Percentiles rank a stretch among this genome's conserved stretches.
Conservation (phyloP, 2,888 invertebrate genomes). For the Tortrix viridana region DNA sequence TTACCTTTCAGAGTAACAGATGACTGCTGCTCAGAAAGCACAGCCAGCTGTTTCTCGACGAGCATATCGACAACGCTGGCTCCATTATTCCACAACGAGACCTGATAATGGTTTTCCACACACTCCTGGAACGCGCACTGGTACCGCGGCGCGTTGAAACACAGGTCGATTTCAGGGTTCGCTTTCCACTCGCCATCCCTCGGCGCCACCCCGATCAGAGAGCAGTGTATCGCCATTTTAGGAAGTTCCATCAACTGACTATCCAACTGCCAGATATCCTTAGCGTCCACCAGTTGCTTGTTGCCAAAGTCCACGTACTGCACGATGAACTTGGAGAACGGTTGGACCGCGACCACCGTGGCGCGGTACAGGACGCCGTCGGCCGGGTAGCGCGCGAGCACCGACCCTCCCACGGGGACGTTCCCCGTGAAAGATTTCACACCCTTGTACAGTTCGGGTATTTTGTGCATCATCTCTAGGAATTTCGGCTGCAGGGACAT, state of each 20-base stretch:
- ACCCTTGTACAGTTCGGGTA: constrained; percentile 87
- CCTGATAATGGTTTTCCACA: constrained; percentile 74
- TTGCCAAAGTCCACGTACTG: constrained; percentile 92
- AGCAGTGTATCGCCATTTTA: constrained; percentile 88
- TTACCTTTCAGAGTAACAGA: constrained; percentile 75
- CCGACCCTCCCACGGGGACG: constrained; percentile 85
- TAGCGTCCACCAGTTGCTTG: constrained; percentile 84
- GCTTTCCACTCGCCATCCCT: constrained; percentile 85
- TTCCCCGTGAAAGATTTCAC: constrained; percentile 68
- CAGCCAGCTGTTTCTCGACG: constrained; percentile 78
- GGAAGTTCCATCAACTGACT: constrained; percentile 86
- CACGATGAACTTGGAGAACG: constrained; percentile 86
- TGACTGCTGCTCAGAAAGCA: constrained; percentile 63
- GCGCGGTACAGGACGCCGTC: constrained; percentile 90
- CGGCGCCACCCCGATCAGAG: constrained; percentile 85
- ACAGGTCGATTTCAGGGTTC: constrained; percentile 80
- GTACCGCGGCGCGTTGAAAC: constrained; percentile 85
- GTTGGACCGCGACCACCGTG: constrained; percentile 84
- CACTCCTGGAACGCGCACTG: constrained; percentile 83
- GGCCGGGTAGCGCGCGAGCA: constrained; percentile 88
- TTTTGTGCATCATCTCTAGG: constrained; percentile 87
- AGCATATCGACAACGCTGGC: constrained; percentile 76
- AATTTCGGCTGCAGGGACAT: constrained; percentile 82
- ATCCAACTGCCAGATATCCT: constrained; percentile 89
- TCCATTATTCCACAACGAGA: constrained; percentile 77